phyloP scores from a whole-genome alignment of 1,140 invertebrate genomes.

The Drosophila pachea region DNA sequence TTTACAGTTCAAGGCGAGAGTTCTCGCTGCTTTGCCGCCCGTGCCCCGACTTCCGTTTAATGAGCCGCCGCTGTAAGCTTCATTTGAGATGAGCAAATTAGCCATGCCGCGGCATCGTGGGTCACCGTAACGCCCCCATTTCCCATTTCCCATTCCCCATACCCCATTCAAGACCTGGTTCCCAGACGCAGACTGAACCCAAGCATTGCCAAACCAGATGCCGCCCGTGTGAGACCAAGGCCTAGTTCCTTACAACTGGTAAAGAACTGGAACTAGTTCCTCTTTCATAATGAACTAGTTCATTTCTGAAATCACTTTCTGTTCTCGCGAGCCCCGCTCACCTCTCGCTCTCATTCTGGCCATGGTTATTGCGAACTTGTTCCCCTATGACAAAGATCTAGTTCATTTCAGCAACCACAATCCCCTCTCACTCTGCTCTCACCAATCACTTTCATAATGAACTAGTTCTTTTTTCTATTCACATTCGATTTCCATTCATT shows the following conservation, averaged over 20 bases:
- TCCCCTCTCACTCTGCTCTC: no score
- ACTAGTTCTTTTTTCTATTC: no score
- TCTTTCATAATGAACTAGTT: no score
- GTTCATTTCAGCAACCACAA: no score
- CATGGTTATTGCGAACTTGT: no score
- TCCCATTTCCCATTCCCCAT: slow-evolving; percentile 37
- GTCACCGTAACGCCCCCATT: neutral
- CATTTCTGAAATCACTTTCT: no score
- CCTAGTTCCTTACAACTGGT: no score
- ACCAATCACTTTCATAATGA: no score
- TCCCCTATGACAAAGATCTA: no score
- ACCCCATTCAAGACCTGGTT: slow-evolving; percentile 52
- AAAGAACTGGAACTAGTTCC: neutral
- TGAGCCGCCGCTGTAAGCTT: slow-evolving; percentile 40
- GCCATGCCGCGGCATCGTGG: slow-evolving; percentile 48
- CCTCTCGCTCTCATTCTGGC: no score
- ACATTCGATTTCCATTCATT: no score
- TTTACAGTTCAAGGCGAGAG: slow-evolving; percentile 5
- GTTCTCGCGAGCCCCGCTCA: no score
- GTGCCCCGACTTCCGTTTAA: slow-evolving; percentile 15
- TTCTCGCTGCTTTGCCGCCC: neutral
- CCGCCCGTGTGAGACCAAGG: neutral
- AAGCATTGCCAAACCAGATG: slow-evolving; percentile 19
- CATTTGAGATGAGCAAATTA: slow-evolving; percentile 57
- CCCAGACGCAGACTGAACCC: slow-evolving; percentile 44